A percentile compares a stretch with the other conserved stretches of the same genome.
These are phyloP conservation scores for Pseudorectes ferrugineus DNA, from an alignment of 2,113 vertebrate genomes.

Conservation along the genomic window DNA sequence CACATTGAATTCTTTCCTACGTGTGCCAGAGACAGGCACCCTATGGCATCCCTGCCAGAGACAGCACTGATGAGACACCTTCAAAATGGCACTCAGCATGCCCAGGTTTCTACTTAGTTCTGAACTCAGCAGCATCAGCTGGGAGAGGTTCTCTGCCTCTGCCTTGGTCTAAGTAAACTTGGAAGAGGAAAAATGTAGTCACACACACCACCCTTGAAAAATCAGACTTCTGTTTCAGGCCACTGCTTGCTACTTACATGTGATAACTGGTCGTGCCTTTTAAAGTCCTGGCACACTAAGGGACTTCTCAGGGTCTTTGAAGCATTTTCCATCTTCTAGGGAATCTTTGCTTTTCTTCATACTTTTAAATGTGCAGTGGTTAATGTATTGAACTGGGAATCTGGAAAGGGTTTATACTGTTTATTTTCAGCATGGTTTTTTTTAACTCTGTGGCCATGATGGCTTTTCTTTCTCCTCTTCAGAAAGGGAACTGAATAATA, in stretches of 20 bases:
- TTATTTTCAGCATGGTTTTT: not conserved
- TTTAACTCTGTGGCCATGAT: not conserved
- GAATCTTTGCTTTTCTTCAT: not conserved
- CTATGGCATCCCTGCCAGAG: not conserved
- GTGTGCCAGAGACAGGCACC: not conserved
- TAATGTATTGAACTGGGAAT: not conserved
- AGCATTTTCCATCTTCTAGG: not conserved
- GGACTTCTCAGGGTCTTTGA: not conserved
- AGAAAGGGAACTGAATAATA: not conserved
- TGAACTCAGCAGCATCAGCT: not conserved
- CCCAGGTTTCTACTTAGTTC: not conserved
- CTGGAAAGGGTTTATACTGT: not conserved
- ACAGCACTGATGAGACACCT: not conserved
- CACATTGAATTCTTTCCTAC: not conserved
- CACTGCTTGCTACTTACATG: not conserved
- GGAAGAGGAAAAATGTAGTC: not conserved
- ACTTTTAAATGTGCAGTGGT: not conserved
- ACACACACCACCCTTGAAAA: not conserved
- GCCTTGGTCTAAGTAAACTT: not conserved
- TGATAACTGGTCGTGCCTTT: not conserved
- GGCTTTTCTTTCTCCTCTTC: not conserved
- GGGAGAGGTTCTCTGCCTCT: not conserved
- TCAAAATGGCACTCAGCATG: not conserved
- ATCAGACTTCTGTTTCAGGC: not conserved
- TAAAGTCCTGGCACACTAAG: not conserved